A percentile compares a stretch with the other conserved stretches of the same genome.
These are phyloP conservation scores for Cheumatopsyche charites DNA, from an alignment of 1,140 invertebrate genomes.

Conservation along the genomic window DNA sequence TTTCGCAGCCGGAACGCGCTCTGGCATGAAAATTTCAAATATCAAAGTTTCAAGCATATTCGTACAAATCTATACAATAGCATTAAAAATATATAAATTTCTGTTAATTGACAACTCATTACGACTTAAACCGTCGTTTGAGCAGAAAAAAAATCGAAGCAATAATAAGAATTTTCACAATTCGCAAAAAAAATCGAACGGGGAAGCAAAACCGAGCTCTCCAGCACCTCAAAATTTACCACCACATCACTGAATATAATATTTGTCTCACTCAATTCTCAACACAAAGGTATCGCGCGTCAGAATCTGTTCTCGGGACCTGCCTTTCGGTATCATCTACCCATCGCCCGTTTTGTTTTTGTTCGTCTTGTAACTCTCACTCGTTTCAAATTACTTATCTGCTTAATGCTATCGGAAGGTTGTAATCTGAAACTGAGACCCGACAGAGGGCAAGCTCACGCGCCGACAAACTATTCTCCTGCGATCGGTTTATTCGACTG, in stretches of 20 bases:
- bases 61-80: too few species aligned
- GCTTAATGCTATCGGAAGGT: constrained; percentile 36
- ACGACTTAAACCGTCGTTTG: too few species aligned
- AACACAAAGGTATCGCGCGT: constrained; percentile 32
- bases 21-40: too few species aligned
- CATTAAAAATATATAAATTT: too few species aligned
- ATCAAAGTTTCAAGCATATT: too few species aligned
- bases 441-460: neutral
- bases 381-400: constrained; percentile 42
- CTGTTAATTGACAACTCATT: too few species aligned
- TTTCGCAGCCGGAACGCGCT: too few species aligned
- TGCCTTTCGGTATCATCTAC: constrained; percentile 33
- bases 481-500: too few species aligned
- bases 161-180: too few species aligned
- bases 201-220: neutral
- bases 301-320: constrained; percentile 12
- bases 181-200: neutral
- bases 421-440: constrained; percentile 37
- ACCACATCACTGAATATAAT: neutral
- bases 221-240: neutral
- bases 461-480: too few species aligned
- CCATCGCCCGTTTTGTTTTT: constrained; percentile 37
- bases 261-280: constrained; percentile 4
- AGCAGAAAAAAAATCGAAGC: too few species aligned
- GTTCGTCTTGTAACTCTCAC: constrained; percentile 40